Evolutionary conservation across 1,140 invertebrate genomes (phyloP), one percentile per base, ranked within the genome.

Genomic region (Mizuhopecten yessoensis): DNA sequence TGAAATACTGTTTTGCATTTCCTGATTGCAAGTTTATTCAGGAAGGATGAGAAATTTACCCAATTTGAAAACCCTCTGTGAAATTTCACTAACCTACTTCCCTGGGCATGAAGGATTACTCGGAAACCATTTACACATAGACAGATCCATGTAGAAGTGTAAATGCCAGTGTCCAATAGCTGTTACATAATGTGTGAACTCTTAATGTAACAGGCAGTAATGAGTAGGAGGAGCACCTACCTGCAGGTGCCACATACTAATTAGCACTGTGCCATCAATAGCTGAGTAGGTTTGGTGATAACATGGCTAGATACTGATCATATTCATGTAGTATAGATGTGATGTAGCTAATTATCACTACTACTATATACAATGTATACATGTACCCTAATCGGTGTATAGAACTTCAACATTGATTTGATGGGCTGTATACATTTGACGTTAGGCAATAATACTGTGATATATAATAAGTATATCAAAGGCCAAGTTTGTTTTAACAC

Each of bases 181-280:
- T n/a, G n/a, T 75, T 75, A 75, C 57, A 75, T 75, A 75, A 75
- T 75, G 57, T 75, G 57, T 29, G 57, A 75, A 75, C 23, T 29
- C n/a, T 75, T 49, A 10, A 49, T 49, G 45, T 49, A 49, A 23
- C 45, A 20, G 45, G 45, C 10, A 49, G 15, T 49, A 49, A 49
- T 23, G 45, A 49, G n/a, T 39, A 39, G n/a, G 23, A 75, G 23
- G 17, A 75, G 57, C 57, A 75, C 57, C 57, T 75, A 75, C 57
- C 57, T 75, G 57, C n/a, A 75, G n/a, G n/a, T 1, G 11, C 57
- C 57, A 29, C 57, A n/a, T 75, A 17, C 42, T 45, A 45, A 75
- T 75, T 29, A 75, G n/a, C 57, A 75, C 17, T 9, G n/a, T 75
- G 57, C n/a, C 57, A 75, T 75, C 29, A 75, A 29, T 75, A 29